These are phyloP conservation scores for Cinclus cinclus DNA, from an alignment of 2,113 vertebrate species.

Conservation along the genomic window DNA sequence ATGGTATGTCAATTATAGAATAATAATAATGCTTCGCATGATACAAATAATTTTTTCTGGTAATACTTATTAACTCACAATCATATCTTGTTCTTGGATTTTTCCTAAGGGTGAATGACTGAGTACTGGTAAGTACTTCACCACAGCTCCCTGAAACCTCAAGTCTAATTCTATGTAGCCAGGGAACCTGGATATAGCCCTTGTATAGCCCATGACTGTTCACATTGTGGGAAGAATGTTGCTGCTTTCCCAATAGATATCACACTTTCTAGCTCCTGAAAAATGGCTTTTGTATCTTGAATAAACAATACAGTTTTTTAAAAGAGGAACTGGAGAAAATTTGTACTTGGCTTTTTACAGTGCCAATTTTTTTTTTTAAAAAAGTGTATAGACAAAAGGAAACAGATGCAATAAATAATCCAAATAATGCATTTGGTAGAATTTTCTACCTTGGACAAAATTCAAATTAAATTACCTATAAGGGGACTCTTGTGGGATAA, in stretches of 20 bases:
- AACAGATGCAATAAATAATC: not conserved
- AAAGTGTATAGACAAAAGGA: not conserved
- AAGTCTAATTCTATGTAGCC: not conserved
- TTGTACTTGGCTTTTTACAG: not conserved
- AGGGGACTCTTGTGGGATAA: not conserved
- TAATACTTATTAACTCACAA: not conserved
- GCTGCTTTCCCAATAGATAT: not conserved
- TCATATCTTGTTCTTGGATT: not conserved
- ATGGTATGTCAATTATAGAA: not conserved
- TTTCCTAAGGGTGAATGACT: not conserved
- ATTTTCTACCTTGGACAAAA: not conserved
- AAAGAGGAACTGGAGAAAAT: not conserved
- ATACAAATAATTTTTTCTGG: not conserved
- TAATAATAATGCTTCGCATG: not conserved
- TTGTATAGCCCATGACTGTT: not conserved
- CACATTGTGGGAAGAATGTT: not conserved
- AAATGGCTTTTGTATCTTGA: not conserved
- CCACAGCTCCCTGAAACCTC: not conserved
- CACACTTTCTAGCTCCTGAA: not conserved
- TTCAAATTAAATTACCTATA: not conserved
- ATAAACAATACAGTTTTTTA: rapidly evolving
- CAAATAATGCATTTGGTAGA: not conserved
- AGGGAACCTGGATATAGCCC: not conserved
- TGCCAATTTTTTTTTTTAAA: not conserved
- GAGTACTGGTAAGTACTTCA: not conserved